Evolutionary conservation across 2,113 vertebrate genomes (phyloP).

Genomic region (Neodontobutis hainanensis): DNA sequence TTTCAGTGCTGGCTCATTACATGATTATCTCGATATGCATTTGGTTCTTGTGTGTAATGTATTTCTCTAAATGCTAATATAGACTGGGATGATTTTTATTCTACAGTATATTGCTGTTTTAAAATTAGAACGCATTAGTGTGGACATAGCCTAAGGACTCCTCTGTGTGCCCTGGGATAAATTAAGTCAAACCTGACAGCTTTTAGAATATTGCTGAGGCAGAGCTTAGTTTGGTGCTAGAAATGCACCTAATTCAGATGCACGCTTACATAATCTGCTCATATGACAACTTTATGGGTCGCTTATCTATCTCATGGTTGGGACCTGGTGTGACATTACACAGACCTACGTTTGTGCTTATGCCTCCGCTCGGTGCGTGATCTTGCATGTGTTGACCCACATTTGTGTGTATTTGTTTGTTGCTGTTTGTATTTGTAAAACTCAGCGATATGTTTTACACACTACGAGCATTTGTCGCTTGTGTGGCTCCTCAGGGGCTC

Average conservation of each 20-base stretch:
- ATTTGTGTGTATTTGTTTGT: neutral
- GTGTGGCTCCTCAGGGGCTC: constrained; percentile 9
- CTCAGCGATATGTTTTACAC: constrained; percentile 12
- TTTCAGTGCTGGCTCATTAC: too few species aligned
- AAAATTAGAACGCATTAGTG: neutral
- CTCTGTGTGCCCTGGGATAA: neutral
- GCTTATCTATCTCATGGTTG: neutral
- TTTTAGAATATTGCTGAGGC: neutral
- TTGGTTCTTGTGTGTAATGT: neutral
- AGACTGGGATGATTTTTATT: neutral
- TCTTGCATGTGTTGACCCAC: constrained; percentile 16
- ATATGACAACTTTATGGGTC: neutral
- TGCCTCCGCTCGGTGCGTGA: neutral
- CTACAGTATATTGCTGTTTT: neutral
- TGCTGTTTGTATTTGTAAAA: neutral
- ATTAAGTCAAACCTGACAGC: neutral
- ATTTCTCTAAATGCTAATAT: neutral
- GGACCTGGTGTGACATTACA: neutral
- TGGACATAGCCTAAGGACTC: neutral
- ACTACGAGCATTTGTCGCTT: constrained; percentile 13
- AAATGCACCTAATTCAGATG: neutral
- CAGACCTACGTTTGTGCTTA: neutral
- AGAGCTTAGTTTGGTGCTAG: neutral
- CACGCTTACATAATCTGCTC: neutral
- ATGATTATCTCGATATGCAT: too few species aligned